phyloP scores from a whole-genome alignment of 2,113 vertebrate species.

The Rallus limicola region DNA sequence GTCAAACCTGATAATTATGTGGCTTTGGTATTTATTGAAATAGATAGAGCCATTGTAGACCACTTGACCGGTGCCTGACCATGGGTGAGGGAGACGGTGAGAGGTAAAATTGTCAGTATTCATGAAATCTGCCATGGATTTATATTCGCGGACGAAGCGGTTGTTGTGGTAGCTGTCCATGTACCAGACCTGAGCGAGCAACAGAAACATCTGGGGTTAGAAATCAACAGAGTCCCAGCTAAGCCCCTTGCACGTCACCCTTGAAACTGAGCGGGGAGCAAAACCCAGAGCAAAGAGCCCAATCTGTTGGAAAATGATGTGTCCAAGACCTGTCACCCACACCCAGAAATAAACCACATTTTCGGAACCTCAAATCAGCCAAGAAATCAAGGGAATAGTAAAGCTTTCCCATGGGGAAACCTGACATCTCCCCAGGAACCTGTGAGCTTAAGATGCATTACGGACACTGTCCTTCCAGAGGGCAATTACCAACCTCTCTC shows the following conservation, averaged over 20 bases:
- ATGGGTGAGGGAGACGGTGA: slow-evolving; percentile 95
- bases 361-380: not conserved
- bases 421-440: not conserved
- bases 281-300: not conserved
- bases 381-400: not conserved
- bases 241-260: not conserved
- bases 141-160: slow-evolving; percentile 96
- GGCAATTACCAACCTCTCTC: not conserved
- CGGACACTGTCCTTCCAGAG: not conserved
- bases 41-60: slow-evolving; percentile 99
- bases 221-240: not conserved
- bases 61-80: slow-evolving; percentile 97
- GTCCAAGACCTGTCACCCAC: not conserved
- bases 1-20: slow-evolving; percentile 96
- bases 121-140: slow-evolving; percentile 95
- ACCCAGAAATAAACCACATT: not conserved
- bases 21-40: slow-evolving; percentile 99
- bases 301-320: accelerated
- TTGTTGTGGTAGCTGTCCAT: slow-evolving; percentile 99
- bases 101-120: slow-evolving; percentile 96
- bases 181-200: slow-evolving; percentile 89
- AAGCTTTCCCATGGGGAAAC: not conserved
- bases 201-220: not conserved
- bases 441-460: not conserved
- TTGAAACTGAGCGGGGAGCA: not conserved